These are phyloP conservation scores for Leucopsar rothschildi DNA, from an alignment of 2,113 vertebrate genomes.

Conservation along the genomic window DNA sequence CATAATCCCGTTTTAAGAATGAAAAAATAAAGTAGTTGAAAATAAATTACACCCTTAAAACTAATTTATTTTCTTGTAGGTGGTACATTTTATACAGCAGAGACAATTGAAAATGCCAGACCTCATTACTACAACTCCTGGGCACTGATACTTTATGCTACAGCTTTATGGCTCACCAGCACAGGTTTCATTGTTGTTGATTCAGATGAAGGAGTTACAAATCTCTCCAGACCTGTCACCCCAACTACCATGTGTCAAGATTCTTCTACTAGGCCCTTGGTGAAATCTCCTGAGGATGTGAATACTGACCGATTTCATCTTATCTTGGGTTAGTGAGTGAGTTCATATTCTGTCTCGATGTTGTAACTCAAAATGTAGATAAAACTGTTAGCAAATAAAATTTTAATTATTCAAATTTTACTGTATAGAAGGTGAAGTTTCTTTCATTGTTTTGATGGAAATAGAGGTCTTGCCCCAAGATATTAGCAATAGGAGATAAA, in stretches of 20 bases:
- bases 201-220: slow-evolving; percentile 80
- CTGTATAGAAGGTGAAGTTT: not conserved
- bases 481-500: not conserved
- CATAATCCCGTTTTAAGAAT: not conserved
- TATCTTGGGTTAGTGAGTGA: slow-evolving; percentile 81
- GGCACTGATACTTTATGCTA: slow-evolving; percentile 88
- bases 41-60: not conserved
- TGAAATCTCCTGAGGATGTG: slow-evolving; percentile 90
- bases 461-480: not conserved
- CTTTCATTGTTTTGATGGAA: not conserved
- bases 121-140: slow-evolving; percentile 85
- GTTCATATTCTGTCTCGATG: not conserved
- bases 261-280: slow-evolving; percentile 68
- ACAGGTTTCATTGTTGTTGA: slow-evolving; percentile 82
- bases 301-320: slow-evolving; percentile 87
- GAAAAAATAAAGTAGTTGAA: not conserved
- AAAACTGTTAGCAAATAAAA: not conserved
- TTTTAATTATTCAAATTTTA: not conserved
- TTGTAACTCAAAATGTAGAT: not conserved
- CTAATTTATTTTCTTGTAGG: slow-evolving; percentile 68
- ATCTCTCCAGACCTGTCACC: slow-evolving; percentile 90
- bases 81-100: slow-evolving; percentile 88
- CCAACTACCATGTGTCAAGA: slow-evolving; percentile 90
- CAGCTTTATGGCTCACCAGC: slow-evolving; percentile 89
- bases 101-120: slow-evolving; percentile 83